Evolutionary conservation across 2,113 vertebrate genomes (phyloP).

Genomic region (Lophius piscatorius): DNA sequence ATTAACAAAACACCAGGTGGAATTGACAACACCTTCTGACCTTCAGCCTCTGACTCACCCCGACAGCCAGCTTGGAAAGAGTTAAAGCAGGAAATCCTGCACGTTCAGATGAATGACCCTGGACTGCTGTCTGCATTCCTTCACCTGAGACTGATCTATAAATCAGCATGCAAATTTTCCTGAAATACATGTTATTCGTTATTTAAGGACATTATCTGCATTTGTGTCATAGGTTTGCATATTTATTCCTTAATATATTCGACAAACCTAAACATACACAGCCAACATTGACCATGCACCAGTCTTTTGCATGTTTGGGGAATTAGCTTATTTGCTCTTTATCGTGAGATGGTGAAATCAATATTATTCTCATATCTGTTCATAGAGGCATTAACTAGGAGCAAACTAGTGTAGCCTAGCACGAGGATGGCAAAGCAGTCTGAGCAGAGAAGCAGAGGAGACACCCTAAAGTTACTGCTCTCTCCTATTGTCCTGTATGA

Average conservation of each 20-base stretch:
- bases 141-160: constrained; percentile 23
- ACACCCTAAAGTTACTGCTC: not conserved
- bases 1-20: constrained; percentile 11
- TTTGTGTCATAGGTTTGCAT: constrained; percentile 4
- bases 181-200: constrained; percentile 21
- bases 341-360: not conserved
- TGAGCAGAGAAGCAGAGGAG: not conserved
- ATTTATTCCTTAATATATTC: no score
- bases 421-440: not conserved
- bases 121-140: constrained; percentile 48
- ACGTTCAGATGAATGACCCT: constrained; percentile 21
- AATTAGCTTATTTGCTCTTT: no score
- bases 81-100: constrained; percentile 38
- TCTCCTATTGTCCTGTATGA: no score
- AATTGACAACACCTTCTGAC: constrained; percentile 40
- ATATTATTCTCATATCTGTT: not conserved
- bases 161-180: constrained; percentile 27
- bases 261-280: no score
- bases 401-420: not conserved
- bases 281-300: no score
- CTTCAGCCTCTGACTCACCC: constrained; percentile 46
- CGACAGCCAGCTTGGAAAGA: constrained; percentile 16
- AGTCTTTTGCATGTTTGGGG: no score
- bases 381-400: not conserved
- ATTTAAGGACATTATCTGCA: constrained; percentile 23